A percentile compares a stretch with the other conserved stretches of the same genome.
Conservation (phyloP, 2,797 vertebrate genomes). For the Xenopus petersii region DNA sequence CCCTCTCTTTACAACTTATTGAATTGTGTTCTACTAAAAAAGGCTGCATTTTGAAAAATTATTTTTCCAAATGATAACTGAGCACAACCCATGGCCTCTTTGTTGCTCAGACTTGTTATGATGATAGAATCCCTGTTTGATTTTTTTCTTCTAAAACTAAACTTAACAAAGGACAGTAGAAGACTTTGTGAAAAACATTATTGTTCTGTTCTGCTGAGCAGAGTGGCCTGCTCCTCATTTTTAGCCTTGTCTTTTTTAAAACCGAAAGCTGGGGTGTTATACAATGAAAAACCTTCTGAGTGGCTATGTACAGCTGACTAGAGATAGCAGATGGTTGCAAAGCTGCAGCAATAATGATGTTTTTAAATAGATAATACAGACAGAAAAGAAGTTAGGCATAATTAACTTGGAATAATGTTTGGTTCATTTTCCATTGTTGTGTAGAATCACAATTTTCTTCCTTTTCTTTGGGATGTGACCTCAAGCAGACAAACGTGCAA, state of each 20-base stretch:
- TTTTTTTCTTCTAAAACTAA: too few relatives aligned
- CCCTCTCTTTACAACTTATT: too few relatives aligned
- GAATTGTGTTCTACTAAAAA: too few relatives aligned
- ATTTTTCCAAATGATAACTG: too few relatives aligned
- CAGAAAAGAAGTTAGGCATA: neutral
- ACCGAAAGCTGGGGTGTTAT: neutral
- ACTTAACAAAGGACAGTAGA: too few relatives aligned
- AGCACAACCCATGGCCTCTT: too few relatives aligned
- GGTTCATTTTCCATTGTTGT: neutral
- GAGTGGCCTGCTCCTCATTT: neutral
- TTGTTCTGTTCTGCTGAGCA: neutral
- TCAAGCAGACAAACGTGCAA: too few relatives aligned
- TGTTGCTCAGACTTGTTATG: too few relatives aligned
- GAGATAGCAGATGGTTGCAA: slow-evolving; percentile 4
- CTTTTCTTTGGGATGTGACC: neutral
- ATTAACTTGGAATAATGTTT: neutral
- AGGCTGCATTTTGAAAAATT: too few relatives aligned
- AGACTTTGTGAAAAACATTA: neutral
- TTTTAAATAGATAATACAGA: neutral
- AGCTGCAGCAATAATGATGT: neutral
- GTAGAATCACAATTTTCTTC: neutral
- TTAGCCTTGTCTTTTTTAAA: neutral
- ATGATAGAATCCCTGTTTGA: too few relatives aligned
- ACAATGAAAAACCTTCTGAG: neutral
- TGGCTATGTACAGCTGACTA: neutral